Evolutionary conservation across 1,140 invertebrate genomes (phyloP).

Genomic region (Caerostris darwini): DNA sequence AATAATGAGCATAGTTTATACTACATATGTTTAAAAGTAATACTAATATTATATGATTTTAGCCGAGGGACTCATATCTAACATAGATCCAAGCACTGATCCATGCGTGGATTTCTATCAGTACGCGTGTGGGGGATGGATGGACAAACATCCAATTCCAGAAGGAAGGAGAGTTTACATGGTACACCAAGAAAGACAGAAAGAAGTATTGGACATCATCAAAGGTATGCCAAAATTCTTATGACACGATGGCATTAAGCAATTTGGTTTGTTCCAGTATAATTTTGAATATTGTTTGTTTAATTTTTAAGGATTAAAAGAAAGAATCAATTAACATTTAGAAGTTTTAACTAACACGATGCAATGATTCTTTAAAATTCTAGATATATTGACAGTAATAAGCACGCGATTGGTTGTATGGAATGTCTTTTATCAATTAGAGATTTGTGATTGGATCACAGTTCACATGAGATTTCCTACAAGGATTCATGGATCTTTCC

Average conservation of each 20-base stretch:
- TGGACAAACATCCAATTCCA: slow-evolving; percentile 94
- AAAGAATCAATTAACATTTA: background rate
- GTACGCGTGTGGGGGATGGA: slow-evolving; percentile 96
- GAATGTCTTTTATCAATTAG: no score
- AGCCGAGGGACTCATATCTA: slow-evolving; percentile 60
- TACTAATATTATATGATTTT: background rate
- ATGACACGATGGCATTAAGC: no score
- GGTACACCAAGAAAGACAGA: background rate
- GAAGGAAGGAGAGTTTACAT: slow-evolving; percentile 85
- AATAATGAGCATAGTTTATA: no score
- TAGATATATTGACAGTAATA: no score
- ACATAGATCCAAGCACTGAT: slow-evolving; percentile 89
- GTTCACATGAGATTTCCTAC: no score
- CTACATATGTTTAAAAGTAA: no score
- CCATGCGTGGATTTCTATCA: slow-evolving; percentile 98
- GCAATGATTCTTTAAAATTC: no score
- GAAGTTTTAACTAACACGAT: no score
- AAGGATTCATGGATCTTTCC: no score
- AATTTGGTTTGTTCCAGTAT: background rate
- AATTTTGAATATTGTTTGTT: background rate
- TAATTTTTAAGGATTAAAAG: background rate
- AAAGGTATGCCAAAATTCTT: background rate
- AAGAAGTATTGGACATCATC: background rate
- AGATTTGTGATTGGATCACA: no score
- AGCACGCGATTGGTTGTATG: no score